phyloP scores from a whole-genome alignment of 2,113 vertebrate genomes.

The Uropsilus gracilis region DNA sequence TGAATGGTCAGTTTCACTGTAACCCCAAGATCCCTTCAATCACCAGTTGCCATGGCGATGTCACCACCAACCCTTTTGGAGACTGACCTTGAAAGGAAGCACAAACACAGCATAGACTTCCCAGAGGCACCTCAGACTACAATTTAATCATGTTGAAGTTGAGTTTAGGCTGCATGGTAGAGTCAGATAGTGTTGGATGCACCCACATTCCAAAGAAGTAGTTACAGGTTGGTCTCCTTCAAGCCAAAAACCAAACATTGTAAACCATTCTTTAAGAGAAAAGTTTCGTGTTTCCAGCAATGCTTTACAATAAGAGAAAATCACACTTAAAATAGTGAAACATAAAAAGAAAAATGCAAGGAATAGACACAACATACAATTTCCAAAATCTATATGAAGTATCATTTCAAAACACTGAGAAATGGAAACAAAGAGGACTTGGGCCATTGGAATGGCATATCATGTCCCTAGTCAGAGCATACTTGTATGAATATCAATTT shows the following conservation, averaged over 20 bases:
- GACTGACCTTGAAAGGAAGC: no score
- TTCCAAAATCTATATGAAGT: neutral
- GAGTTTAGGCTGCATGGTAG: no score
- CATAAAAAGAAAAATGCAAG: neutral
- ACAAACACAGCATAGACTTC: no score
- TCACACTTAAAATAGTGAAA: neutral
- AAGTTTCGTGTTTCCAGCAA: neutral
- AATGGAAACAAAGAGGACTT: neutral
- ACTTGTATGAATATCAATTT: neutral
- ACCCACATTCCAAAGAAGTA: no score
- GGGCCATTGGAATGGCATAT: neutral
- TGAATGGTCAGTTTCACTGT: no score
- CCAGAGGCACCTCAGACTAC: no score
- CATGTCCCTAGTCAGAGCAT: neutral
- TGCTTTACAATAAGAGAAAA: neutral
- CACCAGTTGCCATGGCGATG: no score
- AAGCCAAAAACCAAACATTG: neutral
- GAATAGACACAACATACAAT: neutral
- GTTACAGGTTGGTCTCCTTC: no score
- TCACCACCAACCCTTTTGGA: no score
- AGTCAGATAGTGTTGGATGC: no score
- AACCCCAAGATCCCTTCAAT: no score
- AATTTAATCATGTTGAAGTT: no score
- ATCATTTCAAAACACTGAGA: neutral
- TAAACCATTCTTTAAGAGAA: constrained; percentile 14